Conservation (phyloP, 2,797 vertebrate genomes). For the Parauchenoglanis punctatus region DNA sequence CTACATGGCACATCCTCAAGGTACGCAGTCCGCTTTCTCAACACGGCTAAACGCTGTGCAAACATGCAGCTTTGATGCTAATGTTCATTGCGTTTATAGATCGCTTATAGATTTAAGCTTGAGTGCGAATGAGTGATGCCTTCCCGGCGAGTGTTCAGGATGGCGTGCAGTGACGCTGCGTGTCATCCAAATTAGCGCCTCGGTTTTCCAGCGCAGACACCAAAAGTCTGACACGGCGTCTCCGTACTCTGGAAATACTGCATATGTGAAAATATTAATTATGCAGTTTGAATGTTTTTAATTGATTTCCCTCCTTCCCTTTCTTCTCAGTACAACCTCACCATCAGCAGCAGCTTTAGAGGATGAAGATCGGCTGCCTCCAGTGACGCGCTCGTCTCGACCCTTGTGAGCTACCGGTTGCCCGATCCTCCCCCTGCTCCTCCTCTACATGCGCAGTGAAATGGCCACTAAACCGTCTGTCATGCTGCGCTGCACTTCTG, state of each 20-base stretch:
- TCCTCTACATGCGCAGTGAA: slow-evolving; percentile 81
- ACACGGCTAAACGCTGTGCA: background rate
- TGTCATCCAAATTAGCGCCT: background rate
- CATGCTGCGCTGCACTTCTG: slow-evolving; percentile 76
- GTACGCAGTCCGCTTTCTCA: slow-evolving; percentile 67
- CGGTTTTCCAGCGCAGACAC: background rate
- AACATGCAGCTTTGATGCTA: too few species aligned
- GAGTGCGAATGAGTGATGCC: background rate
- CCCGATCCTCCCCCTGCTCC: slow-evolving; percentile 74
- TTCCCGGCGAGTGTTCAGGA: background rate
- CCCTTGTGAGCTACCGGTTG: slow-evolving; percentile 73
- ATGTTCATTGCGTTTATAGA: too few species aligned
- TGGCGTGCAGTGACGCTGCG: too few species aligned
- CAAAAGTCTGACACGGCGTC: background rate
- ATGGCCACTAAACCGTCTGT: slow-evolving; percentile 80
- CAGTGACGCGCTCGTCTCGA: slow-evolving; percentile 71
- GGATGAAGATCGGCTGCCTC: slow-evolving; percentile 64
- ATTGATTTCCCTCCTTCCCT: background rate
- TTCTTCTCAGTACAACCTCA: slow-evolving; percentile 91
- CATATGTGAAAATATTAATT: background rate
- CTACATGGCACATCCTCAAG: slow-evolving; percentile 97
- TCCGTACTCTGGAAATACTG: background rate
- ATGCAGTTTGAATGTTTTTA: background rate
- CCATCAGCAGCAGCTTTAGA: slow-evolving; percentile 99
- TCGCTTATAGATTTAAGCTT: too few species aligned